Evolutionary conservation across 2,797 vertebrate genomes (phyloP).

Genomic region (Harpia harpyja): DNA sequence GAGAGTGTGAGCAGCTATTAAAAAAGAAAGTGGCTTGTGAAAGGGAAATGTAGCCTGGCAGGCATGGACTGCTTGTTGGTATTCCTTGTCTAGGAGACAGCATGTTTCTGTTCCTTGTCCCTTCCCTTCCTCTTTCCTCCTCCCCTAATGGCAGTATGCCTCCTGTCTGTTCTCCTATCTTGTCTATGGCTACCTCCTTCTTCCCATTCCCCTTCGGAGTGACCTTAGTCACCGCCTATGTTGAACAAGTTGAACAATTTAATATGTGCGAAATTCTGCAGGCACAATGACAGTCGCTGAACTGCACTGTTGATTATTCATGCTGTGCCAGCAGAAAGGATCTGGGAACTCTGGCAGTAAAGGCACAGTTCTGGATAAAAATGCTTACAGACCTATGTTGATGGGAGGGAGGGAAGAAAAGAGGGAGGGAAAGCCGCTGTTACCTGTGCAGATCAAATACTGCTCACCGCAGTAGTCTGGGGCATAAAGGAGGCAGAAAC

Average conservation of each 20-base stretch:
- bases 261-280: conserved; percentile 39
- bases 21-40: conserved; percentile 44
- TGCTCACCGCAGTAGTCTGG: not conserved
- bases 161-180: not conserved
- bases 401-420: not conserved
- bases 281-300: not conserved
- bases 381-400: not conserved
- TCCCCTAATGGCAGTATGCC: not conserved
- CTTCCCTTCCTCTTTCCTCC: not conserved
- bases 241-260: conserved; percentile 43
- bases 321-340: not conserved
- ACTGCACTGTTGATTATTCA: conserved; percentile 41
- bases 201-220: not conserved
- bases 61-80: not conserved
- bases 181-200: not conserved
- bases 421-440: not conserved
- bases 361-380: conserved; percentile 16
- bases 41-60: conserved; percentile 14
- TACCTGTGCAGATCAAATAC: not conserved
- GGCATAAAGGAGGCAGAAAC: not conserved
- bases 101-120: not conserved
- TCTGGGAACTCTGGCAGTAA: not conserved
- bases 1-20: conserved; percentile 51
- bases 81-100: not conserved
- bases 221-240: conserved; percentile 7